Evolutionary conservation across 2,888 invertebrate genomes (phyloP).

Genomic region (Pocota personata): DNA sequence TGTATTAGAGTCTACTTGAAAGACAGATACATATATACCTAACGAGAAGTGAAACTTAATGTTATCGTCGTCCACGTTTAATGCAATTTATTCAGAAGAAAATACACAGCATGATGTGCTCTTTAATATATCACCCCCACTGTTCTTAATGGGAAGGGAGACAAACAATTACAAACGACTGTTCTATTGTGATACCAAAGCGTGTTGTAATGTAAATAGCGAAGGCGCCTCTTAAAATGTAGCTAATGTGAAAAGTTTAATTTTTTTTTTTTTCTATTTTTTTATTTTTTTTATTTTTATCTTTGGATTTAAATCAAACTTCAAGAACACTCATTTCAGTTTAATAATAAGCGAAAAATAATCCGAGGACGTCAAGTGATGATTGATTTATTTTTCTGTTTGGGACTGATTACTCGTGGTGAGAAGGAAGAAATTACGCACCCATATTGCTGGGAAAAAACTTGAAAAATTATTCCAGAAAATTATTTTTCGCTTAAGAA

Average conservation of each 20-base stretch:
- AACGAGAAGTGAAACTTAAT: too few relatives aligned
- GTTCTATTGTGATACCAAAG: neutral
- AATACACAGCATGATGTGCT: neutral
- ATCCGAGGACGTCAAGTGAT: constrained; percentile 6
- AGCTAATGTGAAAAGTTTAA: constrained; percentile 33
- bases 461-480: too few relatives aligned
- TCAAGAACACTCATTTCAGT: constrained; percentile 11
- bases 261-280: neutral
- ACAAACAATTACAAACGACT: neutral
- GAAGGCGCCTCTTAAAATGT: neutral
- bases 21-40: too few relatives aligned
- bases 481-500: neutral
- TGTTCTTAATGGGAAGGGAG: neutral
- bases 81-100: neutral
- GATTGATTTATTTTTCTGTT: constrained; percentile 16
- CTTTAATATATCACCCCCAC: neutral
- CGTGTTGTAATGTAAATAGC: neutral
- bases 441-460: neutral
- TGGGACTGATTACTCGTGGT: neutral
- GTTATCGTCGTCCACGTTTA: too few relatives aligned
- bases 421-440: neutral
- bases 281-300: neutral
- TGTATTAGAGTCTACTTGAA: too few relatives aligned
- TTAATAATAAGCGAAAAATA: constrained; percentile 23
- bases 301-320: neutral